These are phyloP conservation scores for Eretmodus cyanostictus DNA, from an alignment of 2,113 vertebrate genomes.

Conservation along the genomic window DNA sequence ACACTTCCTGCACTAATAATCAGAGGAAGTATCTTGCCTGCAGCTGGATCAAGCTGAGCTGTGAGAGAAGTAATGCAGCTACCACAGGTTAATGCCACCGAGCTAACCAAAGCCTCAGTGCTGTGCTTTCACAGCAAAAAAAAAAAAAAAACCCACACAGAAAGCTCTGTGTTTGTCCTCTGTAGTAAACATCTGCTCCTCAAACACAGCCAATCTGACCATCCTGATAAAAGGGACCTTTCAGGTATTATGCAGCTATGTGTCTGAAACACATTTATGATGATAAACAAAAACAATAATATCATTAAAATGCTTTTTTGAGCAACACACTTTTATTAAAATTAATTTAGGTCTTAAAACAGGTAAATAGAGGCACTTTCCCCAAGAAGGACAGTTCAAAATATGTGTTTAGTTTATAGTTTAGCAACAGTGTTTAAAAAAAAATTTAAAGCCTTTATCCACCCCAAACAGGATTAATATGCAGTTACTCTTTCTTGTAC, in stretches of 20 bases:
- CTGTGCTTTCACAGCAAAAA: neutral
- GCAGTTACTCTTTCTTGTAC: neutral
- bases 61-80: neutral
- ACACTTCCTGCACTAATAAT: conserved; percentile 84
- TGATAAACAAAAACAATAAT: neutral
- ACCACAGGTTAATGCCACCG: neutral
- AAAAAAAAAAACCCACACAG: neutral
- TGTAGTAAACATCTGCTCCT: neutral
- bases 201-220: neutral
- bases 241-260: neutral
- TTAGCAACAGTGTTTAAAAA: neutral
- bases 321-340: neutral
- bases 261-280: neutral
- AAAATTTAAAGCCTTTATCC: neutral
- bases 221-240: neutral
- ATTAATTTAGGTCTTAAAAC: neutral
- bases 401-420: neutral
- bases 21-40: conserved; percentile 81
- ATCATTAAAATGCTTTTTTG: neutral
- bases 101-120: neutral
- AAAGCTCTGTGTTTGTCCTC: neutral
- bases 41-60: neutral
- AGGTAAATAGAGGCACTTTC: neutral
- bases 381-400: neutral
- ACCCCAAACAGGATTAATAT: neutral